Base-by-base conservation (phyloP, 2,113 vertebrate species). In the Ceuthmochares aereus region DNA sequence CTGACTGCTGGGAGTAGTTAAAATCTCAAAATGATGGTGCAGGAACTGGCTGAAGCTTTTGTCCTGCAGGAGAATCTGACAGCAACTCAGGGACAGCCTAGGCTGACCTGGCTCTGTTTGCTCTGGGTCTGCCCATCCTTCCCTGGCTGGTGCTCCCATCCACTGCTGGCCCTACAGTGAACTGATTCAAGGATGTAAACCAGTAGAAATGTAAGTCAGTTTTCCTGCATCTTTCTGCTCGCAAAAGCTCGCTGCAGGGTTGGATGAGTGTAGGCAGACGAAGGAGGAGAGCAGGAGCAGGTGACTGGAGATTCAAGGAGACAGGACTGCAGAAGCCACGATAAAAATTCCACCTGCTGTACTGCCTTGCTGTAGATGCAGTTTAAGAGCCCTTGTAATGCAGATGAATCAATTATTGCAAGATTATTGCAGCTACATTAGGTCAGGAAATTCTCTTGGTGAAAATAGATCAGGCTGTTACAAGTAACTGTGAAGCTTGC, bases 321-420 rank as follows among this genome's bases (percentile, higher is more conserved):
- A 76, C 22, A 55, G 29, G 51, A 63, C 43, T 60, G 43, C 69
- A 62, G 49, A 15, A 36, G 6, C n/a, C 13, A 2, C 0, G 2
- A 16, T 20, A 25, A 5, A 51, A 66, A 67, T 54, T 47, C 4
- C 5, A 12, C 47, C 69, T 86, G 70, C 62, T 5, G 0, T 63
- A 51, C 34, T 87, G 47, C 21, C 37, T 20, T 68, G 22, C 69
- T 91, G 36, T 16, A 84, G 56, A 22, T 42, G 18, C 25, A 64
- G 52, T 67, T 54, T 67, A 54, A 34, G n/a, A 90, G n/a, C 52
- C 40, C 45, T 69, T 18, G 3, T 36, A 37, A 27, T 16, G 54
- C 37, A 80, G 78, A 88, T 37, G 30, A 82, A 76, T 93, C 43
- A 76, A 52, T 89, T 84, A 73, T 74, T 62, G 25, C 32, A 42